Base-by-base conservation (phyloP, 2,888 invertebrate genomes). In the Xiphydria camelus region DNA sequence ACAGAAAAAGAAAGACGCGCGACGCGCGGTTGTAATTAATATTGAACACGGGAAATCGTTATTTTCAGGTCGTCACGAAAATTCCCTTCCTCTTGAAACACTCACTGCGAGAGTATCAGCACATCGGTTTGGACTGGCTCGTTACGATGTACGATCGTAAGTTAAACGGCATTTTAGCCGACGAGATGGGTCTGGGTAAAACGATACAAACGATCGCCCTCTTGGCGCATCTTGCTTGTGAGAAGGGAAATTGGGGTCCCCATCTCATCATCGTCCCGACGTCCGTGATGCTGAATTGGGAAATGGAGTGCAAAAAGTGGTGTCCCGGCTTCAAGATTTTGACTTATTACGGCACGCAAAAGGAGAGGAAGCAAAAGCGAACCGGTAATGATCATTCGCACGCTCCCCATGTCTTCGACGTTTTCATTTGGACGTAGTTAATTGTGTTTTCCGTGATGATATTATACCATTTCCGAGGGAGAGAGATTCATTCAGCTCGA, bases 261-360 rank as follows among this genome's bases (percentile, higher is more conserved):
- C 99, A 99, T 82, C 82, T 99, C 17, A 95, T 99, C 59, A 91
- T 99, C 52, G 99, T 99, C 57, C 99, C 99, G 47, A 99, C 99
- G 10, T 97, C 97, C 57, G 98, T 99, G 38, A 96, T 99, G 90
- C 83, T 99, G 51, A 99, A 99, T 79, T 99, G 99, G 99, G 99
- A 99, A 80, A 94, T 98, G 93, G 99, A 99, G 78, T 91, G 96
- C 71, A 98, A 99, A 78, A 98, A 98, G 77, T 99, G 99, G 99
- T 98, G 97, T 77, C 99, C 99, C 1, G 94, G 93, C 39, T 95
- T 99, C 76, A 99, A 99, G 82, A 94, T 99, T 67, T 83, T 99
- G 57, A 98, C 98, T 1, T 99, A 99, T 76, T 99, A 96, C 73
- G 99, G 99, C 33, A 87, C 89, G 20, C 93, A 93, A 64, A 97